Evolutionary conservation across 92 coral and sea anemone genomes (phyloP).

Genomic region (Phenganax subtilis): DNA sequence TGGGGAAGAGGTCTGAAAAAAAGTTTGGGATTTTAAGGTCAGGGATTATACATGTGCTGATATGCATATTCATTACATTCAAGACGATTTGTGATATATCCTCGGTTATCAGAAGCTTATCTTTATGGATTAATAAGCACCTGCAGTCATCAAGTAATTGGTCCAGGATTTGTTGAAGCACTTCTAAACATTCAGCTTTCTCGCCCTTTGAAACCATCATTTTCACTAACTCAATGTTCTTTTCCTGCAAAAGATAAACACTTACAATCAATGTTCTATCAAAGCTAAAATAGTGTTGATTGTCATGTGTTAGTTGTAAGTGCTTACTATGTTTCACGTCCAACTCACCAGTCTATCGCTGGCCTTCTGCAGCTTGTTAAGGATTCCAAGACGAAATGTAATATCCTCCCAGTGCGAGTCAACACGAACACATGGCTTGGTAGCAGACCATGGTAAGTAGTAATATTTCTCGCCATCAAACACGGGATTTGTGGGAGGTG

Average conservation of each 20-base stretch:
- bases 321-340: no score
- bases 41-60: neutral
- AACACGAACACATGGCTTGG: slow-evolving; percentile 84
- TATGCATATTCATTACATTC: neutral
- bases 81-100: neutral
- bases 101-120: neutral
- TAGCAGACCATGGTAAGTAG: slow-evolving; percentile 81
- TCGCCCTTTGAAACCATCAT: slow-evolving; percentile 52
- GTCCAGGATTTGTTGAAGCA: slow-evolving; percentile 61
- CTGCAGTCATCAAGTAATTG: slow-evolving; percentile 73
- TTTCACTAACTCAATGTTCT: slow-evolving; percentile 58
- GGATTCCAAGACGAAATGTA: slow-evolving; percentile 72
- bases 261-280: neutral
- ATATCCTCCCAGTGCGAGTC: slow-evolving; percentile 98
- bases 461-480: slow-evolving; percentile 85
- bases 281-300: neutral
- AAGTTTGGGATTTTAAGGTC: neutral
- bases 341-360: slow-evolving; percentile 70
- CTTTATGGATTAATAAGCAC: slow-evolving; percentile 32
- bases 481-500: slow-evolving; percentile 79
- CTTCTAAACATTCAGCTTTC: slow-evolving; percentile 47
- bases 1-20: slow-evolving; percentile 34
- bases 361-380: slow-evolving; percentile 66
- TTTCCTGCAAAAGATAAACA: slow-evolving; percentile 51
- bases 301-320: no score